Evolutionary conservation across 2,888 invertebrate species (phyloP).

Genomic region (Caenorhabditis doughertyi): DNA sequence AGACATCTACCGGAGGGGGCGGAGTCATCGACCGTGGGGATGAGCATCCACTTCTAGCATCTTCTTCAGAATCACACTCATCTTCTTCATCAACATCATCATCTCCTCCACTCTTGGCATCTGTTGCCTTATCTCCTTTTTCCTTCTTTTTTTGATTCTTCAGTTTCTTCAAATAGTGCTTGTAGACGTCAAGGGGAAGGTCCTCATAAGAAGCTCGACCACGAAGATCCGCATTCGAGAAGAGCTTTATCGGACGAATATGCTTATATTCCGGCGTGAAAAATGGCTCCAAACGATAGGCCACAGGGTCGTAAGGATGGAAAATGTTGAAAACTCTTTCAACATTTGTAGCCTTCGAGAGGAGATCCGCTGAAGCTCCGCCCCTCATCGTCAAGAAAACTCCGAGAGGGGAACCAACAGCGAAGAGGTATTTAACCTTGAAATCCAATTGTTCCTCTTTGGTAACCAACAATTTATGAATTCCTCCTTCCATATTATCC

Average conservation of each 20-base stretch:
- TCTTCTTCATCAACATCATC: slow-evolving; percentile 76
- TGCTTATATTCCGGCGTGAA: slow-evolving; percentile 79
- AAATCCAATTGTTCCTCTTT: slow-evolving; percentile 76
- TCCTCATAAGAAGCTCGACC: slow-evolving; percentile 72
- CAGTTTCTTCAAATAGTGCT: slow-evolving; percentile 78
- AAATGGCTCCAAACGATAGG: slow-evolving; percentile 81
- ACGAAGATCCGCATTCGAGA: slow-evolving; percentile 62
- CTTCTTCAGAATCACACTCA: slow-evolving; percentile 77
- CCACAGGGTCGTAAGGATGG: slow-evolving; percentile 80
- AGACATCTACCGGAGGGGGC: slow-evolving; percentile 36
- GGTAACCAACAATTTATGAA: slow-evolving; percentile 72
- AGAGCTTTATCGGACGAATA: slow-evolving; percentile 80
- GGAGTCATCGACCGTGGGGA: slow-evolving; percentile 79
- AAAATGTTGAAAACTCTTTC: slow-evolving; percentile 81
- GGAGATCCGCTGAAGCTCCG: slow-evolving; percentile 60
- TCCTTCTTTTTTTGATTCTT: slow-evolving; percentile 76
- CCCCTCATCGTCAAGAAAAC: slow-evolving; percentile 82
- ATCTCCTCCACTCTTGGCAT: slow-evolving; percentile 67
- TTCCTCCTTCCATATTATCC: slow-evolving; percentile 73
- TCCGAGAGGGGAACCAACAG: slow-evolving; percentile 81
- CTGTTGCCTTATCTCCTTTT: slow-evolving; percentile 57
- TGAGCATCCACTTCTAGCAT: slow-evolving; percentile 70
- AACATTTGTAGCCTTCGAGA: slow-evolving; percentile 62
- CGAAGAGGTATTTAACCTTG: slow-evolving; percentile 80
- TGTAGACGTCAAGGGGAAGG: slow-evolving; percentile 77